Evolutionary conservation across 2,113 vertebrate genomes (phyloP), one percentile per base, ranked within the genome.

Genomic region (Nansenia antarctica): DNA sequence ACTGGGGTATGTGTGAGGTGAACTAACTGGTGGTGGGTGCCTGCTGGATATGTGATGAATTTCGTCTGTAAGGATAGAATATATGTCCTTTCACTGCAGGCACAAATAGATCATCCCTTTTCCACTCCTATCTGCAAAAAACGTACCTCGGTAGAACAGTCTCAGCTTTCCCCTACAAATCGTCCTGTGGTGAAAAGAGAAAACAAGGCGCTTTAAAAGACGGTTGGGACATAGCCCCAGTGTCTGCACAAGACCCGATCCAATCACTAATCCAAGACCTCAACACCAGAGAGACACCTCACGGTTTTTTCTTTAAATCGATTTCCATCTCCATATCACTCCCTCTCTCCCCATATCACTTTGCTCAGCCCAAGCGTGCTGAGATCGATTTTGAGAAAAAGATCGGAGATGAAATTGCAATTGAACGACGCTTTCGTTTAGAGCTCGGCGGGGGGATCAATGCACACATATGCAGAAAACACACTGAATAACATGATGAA

Each of bases 351-450:
- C 81, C 69, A 78, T 79, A 83, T 86, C 75, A 75, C 79, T 79
- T 77, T 65, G 67, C 47, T 54, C 61, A 37, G 1, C 69, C 29
- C 49, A 45, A 65, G 67, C 66, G 62, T 72, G 60, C 70, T 67
- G 74, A 47, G 67, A 91, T 92, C 85, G 69, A 91, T 92, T 66
- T 65, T 52, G 73, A 69, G 70, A 83, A 83, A 86, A 82, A 74
- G 80, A 82, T 82, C 32, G 52, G 63, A 77, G 78, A 85, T 82
- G 75, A 80, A 90, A 91, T 85, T 91, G 86, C 73, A 87, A 89
- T 84, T 88, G 87, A 90, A 73, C 70, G 39, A 73, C 70, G 39
- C 81, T 73, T 82, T 74, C 39, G 68, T 70, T 76, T 24, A 0
- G 24, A 64, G 30, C 47, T 54, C 62, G 29, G 26, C 12, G 18